Conservation (phyloP, 2,797 vertebrate species). For the Poeciliopsis presidionis region DNA sequence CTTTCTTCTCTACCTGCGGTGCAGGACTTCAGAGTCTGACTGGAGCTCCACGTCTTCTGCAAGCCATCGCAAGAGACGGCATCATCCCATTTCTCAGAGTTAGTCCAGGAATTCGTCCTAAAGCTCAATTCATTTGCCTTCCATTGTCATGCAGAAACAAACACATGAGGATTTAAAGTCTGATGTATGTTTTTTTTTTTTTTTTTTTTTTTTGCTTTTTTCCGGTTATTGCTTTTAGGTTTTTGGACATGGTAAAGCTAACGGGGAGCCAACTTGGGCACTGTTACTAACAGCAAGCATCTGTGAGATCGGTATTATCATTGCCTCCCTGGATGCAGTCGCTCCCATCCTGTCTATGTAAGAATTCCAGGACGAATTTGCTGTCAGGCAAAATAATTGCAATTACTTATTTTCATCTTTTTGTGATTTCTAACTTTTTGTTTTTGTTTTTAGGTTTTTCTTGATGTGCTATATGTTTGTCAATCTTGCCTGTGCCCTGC, state of each 20-base stretch:
- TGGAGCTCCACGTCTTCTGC: constrained; percentile 94
- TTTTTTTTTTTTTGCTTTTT: neutral
- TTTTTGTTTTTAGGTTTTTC: constrained; percentile 88
- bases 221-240: constrained; percentile 77
- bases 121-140: neutral
- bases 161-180: neutral
- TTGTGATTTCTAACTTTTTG: neutral
- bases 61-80: constrained; percentile 94
- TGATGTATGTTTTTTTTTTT: neutral
- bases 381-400: neutral
- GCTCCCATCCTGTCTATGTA: constrained; percentile 99
- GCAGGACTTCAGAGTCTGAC: constrained; percentile 98
- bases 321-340: constrained; percentile 95
- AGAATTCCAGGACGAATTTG: constrained; percentile 38
- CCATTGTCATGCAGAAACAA: neutral
- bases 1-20: constrained; percentile 97
- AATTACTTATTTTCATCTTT: neutral
- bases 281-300: constrained; percentile 94
- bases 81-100: constrained; percentile 96
- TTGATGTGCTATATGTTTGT: constrained; percentile 99
- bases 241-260: constrained; percentile 96
- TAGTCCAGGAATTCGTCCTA: neutral
- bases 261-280: constrained; percentile 98
- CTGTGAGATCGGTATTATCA: constrained; percentile 98
- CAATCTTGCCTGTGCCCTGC: constrained; percentile 95